These are phyloP conservation scores for Sycophila sp. DNA, from an alignment of 1,140 invertebrate genomes.

Conservation along the genomic window DNA sequence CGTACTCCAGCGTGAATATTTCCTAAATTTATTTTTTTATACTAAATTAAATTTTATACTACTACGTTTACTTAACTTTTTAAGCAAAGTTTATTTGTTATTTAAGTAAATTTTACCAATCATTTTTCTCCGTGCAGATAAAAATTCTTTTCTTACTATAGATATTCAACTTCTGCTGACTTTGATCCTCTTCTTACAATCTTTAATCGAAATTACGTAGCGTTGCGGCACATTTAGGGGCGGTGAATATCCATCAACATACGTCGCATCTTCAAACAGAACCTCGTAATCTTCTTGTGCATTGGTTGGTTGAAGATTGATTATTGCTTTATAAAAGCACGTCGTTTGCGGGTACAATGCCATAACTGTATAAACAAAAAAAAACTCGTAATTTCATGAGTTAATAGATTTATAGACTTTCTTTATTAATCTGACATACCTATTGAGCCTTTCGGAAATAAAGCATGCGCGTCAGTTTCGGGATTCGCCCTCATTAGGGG, in stretches of 20 bases:
- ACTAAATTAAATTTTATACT: too few species aligned
- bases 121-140: too few species aligned
- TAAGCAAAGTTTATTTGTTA: too few species aligned
- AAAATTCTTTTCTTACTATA: too few species aligned
- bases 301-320: constrained; percentile 81
- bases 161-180: not conserved
- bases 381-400: constrained; percentile 30
- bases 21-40: too few species aligned
- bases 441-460: constrained; percentile 88
- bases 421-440: constrained; percentile 58
- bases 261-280: constrained; percentile 91
- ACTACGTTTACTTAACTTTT: too few species aligned
- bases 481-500: constrained; percentile 95
- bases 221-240: constrained; percentile 92
- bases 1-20: too few species aligned
- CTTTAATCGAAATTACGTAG: constrained; percentile 88
- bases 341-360: constrained; percentile 99
- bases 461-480: constrained; percentile 87
- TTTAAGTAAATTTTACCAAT: too few species aligned
- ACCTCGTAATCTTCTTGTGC: constrained; percentile 92
- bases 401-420: constrained; percentile 38
- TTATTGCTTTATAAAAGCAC: constrained; percentile 95
- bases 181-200: constrained; percentile 60
- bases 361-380: constrained; percentile 87
- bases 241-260: constrained; percentile 89